Percentiles rank a stretch among this genome's conserved stretches.
Evolutionary conservation across 2,888 invertebrate species (phyloP).

Genomic region (Meiosimyza decipiens): DNA sequence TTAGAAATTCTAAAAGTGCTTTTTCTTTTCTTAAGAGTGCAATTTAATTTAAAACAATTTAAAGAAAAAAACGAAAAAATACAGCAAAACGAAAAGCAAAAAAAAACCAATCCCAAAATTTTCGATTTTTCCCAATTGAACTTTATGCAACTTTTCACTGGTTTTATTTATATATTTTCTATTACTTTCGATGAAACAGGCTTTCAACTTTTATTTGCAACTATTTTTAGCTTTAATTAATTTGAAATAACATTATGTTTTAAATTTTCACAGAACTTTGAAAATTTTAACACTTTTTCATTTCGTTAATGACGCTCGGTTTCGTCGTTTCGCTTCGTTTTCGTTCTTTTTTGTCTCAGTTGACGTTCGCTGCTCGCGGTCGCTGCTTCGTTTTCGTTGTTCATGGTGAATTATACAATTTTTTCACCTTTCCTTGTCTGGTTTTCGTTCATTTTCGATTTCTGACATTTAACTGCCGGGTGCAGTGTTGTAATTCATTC

Average conservation of each 20-base stretch:
- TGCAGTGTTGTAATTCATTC: slow-evolving; percentile 14
- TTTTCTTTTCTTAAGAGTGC: slow-evolving; percentile 11
- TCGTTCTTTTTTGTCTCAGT: slow-evolving; percentile 29
- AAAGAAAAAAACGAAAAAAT: not conserved
- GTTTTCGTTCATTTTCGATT: slow-evolving; percentile 18
- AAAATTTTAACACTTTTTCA: slow-evolving; percentile 41
- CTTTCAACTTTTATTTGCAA: slow-evolving; percentile 30
- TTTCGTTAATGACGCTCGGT: slow-evolving; percentile 36
- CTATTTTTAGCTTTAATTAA: slow-evolving; percentile 44
- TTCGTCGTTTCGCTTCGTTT: slow-evolving; percentile 28
- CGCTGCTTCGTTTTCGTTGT: slow-evolving; percentile 32
- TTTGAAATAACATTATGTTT: slow-evolving; percentile 48
- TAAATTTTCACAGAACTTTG: slow-evolving; percentile 35
- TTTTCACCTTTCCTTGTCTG: not conserved
- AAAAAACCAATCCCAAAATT: slow-evolving; percentile 30
- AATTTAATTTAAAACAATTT: slow-evolving; percentile 19
- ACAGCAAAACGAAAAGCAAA: slow-evolving; percentile 27
- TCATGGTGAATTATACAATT: slow-evolving; percentile 15
- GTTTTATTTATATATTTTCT: not conserved
- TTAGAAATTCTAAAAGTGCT: slow-evolving; percentile 6
- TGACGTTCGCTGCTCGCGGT: slow-evolving; percentile 31
- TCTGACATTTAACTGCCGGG: slow-evolving; percentile 11
- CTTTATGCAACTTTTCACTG: slow-evolving; percentile 29
- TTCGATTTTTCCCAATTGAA: not conserved
- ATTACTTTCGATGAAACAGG: not conserved